Evolutionary conservation across 2,797 vertebrate genomes (phyloP), one percentile per base, ranked within the genome.

Genomic region (Chaetophractus vellerosus): DNA sequence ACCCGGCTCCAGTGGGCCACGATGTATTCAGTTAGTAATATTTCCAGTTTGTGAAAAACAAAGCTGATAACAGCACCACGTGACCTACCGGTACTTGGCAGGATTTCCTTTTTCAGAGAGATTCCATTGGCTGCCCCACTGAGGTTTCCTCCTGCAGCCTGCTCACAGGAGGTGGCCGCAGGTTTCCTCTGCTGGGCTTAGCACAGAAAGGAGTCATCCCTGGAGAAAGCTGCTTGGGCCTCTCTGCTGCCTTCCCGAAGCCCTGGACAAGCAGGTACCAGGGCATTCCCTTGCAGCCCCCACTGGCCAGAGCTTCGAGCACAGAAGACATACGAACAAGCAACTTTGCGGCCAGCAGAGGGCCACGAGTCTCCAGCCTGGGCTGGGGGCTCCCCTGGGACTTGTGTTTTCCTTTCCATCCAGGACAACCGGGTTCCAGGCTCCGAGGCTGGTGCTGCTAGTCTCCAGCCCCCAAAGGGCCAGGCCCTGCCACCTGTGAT

Each of bases 101-200:
- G 55, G 2, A 7, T 9, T 16, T 45, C 21, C 2, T 9, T 5
- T 24, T n/a, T 69, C 21, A 23, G 12, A 55, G 10, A 66, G n/a
- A 15, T 14, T 1, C 18, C 9, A 16, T 4, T 3, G 48, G 52
- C 19, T 24, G 2, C 55, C 26, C 5, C 78, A 31, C 26, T 0
- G 45, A 45, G 45, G 21, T 26, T 38, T 38, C 81, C 33, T n/a
- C 24, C 57, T 1, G 36, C 16, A 1, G 5, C 4, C 24, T 6
- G 12, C 23, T 23, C 12, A 24, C 2, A 5, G 2, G 28, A 38
- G 10, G 19, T 0, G 0, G 12, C 3, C 2, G 16, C 15, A 52
- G 2, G 2, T 33, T 21, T 31, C 31, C 0, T 31, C 10, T 26
- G 24, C 41, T 10, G 12, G 41, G 14, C 6, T 19, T 36, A 55